Conservation (phyloP, 2,113 vertebrate genomes). For the Butastur rufipennis region DNA sequence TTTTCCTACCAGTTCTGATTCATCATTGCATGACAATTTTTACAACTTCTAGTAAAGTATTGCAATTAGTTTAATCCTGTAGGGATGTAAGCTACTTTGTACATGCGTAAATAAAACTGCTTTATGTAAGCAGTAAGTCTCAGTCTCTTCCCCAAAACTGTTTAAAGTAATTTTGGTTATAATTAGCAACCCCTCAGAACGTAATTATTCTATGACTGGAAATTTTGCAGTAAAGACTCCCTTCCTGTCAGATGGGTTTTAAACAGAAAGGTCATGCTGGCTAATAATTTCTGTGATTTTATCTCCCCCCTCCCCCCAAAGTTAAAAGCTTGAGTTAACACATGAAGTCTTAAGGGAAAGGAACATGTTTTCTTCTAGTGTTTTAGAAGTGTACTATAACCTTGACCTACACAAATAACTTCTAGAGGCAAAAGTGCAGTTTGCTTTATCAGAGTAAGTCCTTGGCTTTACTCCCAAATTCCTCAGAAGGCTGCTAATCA, state of each 20-base stretch:
- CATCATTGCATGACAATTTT: not conserved
- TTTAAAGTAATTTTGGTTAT: conserved; percentile 7
- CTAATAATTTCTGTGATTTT: not conserved
- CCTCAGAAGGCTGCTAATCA: not conserved
- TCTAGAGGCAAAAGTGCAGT: not conserved
- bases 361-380: not conserved
- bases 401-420: not conserved
- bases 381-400: not conserved
- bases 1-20: not conserved
- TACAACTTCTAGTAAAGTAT: not conserved
- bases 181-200: not conserved
- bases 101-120: not conserved
- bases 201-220: not conserved
- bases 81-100: not conserved
- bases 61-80: conserved; percentile 10
- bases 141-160: not conserved
- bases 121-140: not conserved
- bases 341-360: not conserved
- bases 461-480: not conserved
- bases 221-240: not conserved
- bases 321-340: not conserved
- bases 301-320: not conserved
- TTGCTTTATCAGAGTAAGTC: not conserved
- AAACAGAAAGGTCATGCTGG: not conserved
- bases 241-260: not conserved